Evolutionary conservation across 2,888 invertebrate species (phyloP).

Genomic region (Rhamphomyia laevipes): DNA sequence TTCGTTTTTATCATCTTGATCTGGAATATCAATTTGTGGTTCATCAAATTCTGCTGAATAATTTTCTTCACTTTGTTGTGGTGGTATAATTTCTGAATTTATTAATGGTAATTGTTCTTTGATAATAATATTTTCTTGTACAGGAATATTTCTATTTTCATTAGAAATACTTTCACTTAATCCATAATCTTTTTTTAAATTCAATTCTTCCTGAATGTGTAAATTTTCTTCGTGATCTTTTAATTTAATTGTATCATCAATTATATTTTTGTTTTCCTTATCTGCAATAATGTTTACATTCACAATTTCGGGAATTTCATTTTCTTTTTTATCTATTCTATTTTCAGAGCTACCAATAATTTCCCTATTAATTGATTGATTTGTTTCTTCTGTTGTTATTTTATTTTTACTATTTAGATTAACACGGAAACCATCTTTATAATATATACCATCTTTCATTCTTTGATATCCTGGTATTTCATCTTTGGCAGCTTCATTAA

Average conservation of each 20-base stretch:
- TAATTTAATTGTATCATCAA: neutral
- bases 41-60: slow-evolving; percentile 12
- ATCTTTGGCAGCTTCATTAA: slow-evolving; percentile 20
- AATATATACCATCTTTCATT: slow-evolving; percentile 34
- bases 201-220: neutral
- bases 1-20: slow-evolving; percentile 11
- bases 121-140: slow-evolving; percentile 17
- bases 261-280: neutral
- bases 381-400: neutral
- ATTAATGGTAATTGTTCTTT: slow-evolving; percentile 23
- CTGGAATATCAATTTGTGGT: slow-evolving; percentile 22
- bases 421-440: slow-evolving; percentile 32
- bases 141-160: neutral
- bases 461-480: slow-evolving; percentile 21
- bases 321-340: slow-evolving; percentile 17
- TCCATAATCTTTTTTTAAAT: neutral
- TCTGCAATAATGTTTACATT: neutral
- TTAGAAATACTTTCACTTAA: neutral
- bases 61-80: neutral
- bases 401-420: slow-evolving; percentile 15
- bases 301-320: slow-evolving; percentile 11
- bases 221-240: neutral
- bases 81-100: slow-evolving; percentile 7
- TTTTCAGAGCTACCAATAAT: slow-evolving; percentile 9
- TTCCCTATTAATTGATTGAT: slow-evolving; percentile 14